These are phyloP conservation scores for Uloborus diversus DNA, from an alignment of 1,140 invertebrate species.

Conservation along the genomic window DNA sequence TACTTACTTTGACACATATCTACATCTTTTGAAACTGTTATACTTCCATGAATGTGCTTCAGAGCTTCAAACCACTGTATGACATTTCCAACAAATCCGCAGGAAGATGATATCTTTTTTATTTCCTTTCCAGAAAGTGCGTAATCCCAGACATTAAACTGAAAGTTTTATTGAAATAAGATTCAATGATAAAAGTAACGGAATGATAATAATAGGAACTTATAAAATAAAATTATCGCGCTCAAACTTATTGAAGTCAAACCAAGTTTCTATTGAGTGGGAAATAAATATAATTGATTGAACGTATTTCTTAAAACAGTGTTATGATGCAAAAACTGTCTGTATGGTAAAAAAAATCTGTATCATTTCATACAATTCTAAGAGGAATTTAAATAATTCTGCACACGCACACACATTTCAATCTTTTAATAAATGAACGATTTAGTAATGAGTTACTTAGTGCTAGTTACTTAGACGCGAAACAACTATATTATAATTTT, in stretches of 20 bases:
- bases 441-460: too few relatives aligned
- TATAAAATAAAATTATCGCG: neutral
- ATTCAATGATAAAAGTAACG: neutral
- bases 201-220: neutral
- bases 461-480: too few relatives aligned
- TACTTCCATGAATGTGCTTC: conserved; percentile 25
- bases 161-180: neutral
- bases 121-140: conserved; percentile 27
- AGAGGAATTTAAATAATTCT: too few relatives aligned
- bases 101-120: neutral
- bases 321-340: neutral
- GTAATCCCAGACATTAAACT: conserved; percentile 55
- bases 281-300: neutral
- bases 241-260: neutral
- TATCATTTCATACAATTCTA: too few relatives aligned
- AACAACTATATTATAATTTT: too few relatives aligned
- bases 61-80: conserved; percentile 25
- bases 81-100: conserved; percentile 44
- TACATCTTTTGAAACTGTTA: neutral
- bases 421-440: too few relatives aligned
- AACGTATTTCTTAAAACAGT: neutral
- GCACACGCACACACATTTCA: too few relatives aligned
- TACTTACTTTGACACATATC: too few relatives aligned
- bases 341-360: neutral
- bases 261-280: neutral